These are phyloP conservation scores for Heliconius hermathena DNA, from an alignment of 1,140 invertebrate species.

Conservation along the genomic window DNA sequence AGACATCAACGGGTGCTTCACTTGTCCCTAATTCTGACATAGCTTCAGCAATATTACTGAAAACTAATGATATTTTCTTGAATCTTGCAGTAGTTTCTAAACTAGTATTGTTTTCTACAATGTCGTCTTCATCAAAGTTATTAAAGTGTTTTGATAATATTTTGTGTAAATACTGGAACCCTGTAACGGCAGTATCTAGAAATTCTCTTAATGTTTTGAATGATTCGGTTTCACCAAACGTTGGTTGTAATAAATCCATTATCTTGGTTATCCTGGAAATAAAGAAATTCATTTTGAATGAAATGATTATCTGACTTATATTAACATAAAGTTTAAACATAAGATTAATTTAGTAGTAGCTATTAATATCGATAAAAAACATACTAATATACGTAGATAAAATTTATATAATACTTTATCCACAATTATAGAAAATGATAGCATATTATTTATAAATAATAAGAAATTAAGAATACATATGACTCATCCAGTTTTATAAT, in stretches of 20 bases:
- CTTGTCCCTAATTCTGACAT: conserved; percentile 47
- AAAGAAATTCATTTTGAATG: not conserved
- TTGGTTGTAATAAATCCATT: conserved; percentile 64
- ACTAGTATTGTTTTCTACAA: conserved; percentile 26
- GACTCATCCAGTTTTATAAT: too few relatives aligned
- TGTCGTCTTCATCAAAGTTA: conserved; percentile 21
- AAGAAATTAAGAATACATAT: too few relatives aligned
- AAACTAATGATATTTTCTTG: conserved; percentile 48
- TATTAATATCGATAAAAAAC: too few relatives aligned
- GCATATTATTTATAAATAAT: too few relatives aligned
- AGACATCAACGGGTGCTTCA: conserved; percentile 47
- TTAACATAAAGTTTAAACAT: too few relatives aligned
- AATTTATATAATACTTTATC: too few relatives aligned
- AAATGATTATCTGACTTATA: too few relatives aligned
- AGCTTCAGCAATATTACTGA: conserved; percentile 49
- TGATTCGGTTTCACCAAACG: conserved; percentile 66
- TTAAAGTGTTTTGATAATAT: conserved; percentile 44
- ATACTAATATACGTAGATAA: too few relatives aligned
- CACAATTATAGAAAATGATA: too few relatives aligned
- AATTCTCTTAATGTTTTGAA: conserved; percentile 60
- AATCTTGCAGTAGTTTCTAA: conserved; percentile 35
- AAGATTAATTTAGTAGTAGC: too few relatives aligned
- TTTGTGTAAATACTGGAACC: conserved; percentile 59
- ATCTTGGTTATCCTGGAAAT: conserved; percentile 65
- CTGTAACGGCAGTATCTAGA: conserved; percentile 41